Evolutionary conservation across 1,140 invertebrate genomes (phyloP).

Genomic region (Matsumurasca onukii): DNA sequence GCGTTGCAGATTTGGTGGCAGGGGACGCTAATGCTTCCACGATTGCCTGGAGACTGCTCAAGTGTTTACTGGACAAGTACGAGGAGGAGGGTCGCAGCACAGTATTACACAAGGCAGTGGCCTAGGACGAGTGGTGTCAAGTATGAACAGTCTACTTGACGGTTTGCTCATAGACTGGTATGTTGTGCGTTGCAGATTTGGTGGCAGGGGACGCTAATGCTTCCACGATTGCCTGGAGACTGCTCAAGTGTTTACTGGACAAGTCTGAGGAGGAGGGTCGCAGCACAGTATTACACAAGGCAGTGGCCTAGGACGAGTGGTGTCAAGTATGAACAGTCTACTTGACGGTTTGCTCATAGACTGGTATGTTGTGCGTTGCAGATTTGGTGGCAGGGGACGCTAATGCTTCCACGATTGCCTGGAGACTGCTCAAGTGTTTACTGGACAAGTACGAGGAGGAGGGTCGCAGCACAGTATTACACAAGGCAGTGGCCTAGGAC

Average conservation of each 20-base stretch:
- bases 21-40: conserved; percentile 58
- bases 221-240: conserved; percentile 64
- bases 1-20: conserved; percentile 56
- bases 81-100: conserved; percentile 59
- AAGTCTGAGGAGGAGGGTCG: conserved; percentile 61
- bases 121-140: no score
- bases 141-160: no score
- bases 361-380: no score
- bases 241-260: conserved; percentile 65
- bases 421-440: conserved; percentile 67
- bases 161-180: no score
- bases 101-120: conserved; percentile 67
- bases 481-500: conserved; percentile 67
- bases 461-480: conserved; percentile 58
- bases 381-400: conserved; percentile 57
- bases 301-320: no score
- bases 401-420: conserved; percentile 63
- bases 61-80: conserved; percentile 62
- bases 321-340: no score
- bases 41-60: conserved; percentile 69
- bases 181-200: conserved; percentile 58
- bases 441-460: conserved; percentile 63
- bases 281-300: conserved; percentile 64
- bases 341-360: no score
- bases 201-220: conserved; percentile 56